Evolutionary conservation across 2,113 vertebrate genomes (phyloP).

Genomic region (Esox niger): DNA sequence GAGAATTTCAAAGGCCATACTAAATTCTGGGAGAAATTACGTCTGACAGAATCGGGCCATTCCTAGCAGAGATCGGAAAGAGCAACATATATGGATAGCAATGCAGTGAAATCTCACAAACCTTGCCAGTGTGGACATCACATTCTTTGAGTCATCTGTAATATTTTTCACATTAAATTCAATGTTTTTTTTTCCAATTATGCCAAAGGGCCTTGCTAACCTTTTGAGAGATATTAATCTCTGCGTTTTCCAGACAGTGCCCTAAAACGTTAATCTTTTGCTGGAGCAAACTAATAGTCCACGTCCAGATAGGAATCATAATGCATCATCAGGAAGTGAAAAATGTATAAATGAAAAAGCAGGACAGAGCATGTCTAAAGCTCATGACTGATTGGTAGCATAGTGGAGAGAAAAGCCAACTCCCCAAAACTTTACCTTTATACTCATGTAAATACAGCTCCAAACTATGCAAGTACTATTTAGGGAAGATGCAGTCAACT

Average conservation of each 20-base stretch:
- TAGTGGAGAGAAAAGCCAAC: too few relatives aligned
- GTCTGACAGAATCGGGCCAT: conserved; percentile 41
- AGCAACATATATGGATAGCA: not conserved
- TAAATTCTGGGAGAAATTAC: conserved; percentile 24
- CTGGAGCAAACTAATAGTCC: too few relatives aligned
- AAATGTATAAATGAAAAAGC: too few relatives aligned
- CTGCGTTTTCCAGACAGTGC: not conserved
- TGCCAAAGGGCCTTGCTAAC: not conserved
- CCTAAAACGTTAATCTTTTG: not conserved
- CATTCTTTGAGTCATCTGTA: conserved; percentile 6
- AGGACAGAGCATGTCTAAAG: too few relatives aligned
- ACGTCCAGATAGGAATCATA: too few relatives aligned
- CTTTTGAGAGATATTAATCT: not conserved
- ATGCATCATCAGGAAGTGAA: too few relatives aligned
- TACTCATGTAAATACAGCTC: too few relatives aligned
- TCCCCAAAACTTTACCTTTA: too few relatives aligned
- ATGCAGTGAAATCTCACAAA: not conserved
- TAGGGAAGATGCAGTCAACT: too few relatives aligned
- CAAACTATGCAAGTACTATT: too few relatives aligned
- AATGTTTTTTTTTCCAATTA: not conserved
- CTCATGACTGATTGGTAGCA: too few relatives aligned
- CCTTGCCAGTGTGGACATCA: not conserved
- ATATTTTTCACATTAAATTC: not conserved
- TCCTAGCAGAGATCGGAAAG: not conserved
- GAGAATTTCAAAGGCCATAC: conserved; percentile 10